Percentiles rank a stretch among this genome's conserved stretches.
Conservation (phyloP, 2,797 vertebrate species). For the Salmo trutta region DNA sequence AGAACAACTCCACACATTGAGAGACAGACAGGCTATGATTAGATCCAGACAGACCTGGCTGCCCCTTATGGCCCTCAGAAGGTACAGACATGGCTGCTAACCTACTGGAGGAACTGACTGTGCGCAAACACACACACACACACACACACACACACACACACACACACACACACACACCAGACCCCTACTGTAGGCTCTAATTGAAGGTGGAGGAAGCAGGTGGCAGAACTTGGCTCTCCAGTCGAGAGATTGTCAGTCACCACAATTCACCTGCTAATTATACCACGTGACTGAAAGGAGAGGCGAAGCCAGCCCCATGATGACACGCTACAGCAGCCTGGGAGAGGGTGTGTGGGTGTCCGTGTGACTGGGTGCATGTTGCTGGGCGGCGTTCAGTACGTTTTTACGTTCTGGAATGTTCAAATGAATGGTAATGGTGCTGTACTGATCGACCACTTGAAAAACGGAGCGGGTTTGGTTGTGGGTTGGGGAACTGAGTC, state of each 20-base stretch:
- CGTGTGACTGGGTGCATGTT: constrained; percentile 21
- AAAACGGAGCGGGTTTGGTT: too few relatives aligned
- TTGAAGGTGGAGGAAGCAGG: constrained; percentile 5
- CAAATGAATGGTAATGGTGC: too few relatives aligned
- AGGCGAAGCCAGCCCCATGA: neutral
- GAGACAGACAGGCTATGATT: neutral
- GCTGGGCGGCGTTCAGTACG: neutral
- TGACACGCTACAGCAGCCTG: constrained; percentile 1
- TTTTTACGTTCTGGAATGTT: too few relatives aligned
- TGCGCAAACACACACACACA: neutral
- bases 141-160: neutral
- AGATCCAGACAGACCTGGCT: neutral
- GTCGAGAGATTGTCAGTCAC: neutral
- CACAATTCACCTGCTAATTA: neutral
- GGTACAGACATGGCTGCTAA: neutral
- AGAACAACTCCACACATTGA: neutral
- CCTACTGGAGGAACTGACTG: neutral
- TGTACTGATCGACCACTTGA: too few relatives aligned
- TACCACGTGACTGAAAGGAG: neutral
- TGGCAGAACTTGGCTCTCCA: neutral
- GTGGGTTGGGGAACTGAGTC: too few relatives aligned
- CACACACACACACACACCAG: neutral
- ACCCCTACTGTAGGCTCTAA: neutral
- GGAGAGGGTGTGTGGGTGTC: constrained; percentile 7
- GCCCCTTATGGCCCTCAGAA: neutral